These are phyloP conservation scores for Brenthis hecate DNA, from an alignment of 2,888 invertebrate species.

Conservation along the genomic window DNA sequence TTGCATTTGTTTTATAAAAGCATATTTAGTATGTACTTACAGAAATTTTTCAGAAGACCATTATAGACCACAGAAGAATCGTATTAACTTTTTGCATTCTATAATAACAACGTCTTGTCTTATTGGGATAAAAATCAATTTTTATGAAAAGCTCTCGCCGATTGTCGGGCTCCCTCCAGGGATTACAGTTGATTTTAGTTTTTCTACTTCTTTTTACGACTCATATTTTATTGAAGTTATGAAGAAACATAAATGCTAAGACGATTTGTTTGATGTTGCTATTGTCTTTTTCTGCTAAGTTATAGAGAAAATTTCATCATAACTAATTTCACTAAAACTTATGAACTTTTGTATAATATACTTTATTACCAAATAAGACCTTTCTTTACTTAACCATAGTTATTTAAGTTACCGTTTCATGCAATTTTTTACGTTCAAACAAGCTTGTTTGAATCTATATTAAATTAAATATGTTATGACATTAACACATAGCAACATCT, in stretches of 20 bases:
- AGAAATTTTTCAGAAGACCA: not conserved
- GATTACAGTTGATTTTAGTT: constrained; percentile 22
- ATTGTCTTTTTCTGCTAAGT: too few species aligned
- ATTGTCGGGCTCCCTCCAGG: constrained; percentile 18
- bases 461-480: too few species aligned
- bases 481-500: too few species aligned
- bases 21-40: not conserved
- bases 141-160: constrained; percentile 23
- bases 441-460: too few species aligned
- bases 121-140: constrained; percentile 27
- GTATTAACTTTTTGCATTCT: constrained; percentile 21
- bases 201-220: constrained; percentile 18
- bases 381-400: too few species aligned
- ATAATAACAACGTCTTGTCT: constrained; percentile 20
- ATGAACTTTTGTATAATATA: too few species aligned
- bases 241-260: constrained; percentile 7
- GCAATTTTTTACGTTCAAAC: too few species aligned
- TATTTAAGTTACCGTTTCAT: too few species aligned
- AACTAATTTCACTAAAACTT: too few species aligned
- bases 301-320: too few species aligned
- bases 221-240: constrained; percentile 11
- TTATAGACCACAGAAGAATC: constrained; percentile 9
- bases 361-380: too few species aligned
- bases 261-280: constrained; percentile 9
- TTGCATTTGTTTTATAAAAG: too few species aligned